These are phyloP conservation scores for Stenchaetothrips biformis DNA, from an alignment of 2,888 invertebrate genomes.

Conservation along the genomic window DNA sequence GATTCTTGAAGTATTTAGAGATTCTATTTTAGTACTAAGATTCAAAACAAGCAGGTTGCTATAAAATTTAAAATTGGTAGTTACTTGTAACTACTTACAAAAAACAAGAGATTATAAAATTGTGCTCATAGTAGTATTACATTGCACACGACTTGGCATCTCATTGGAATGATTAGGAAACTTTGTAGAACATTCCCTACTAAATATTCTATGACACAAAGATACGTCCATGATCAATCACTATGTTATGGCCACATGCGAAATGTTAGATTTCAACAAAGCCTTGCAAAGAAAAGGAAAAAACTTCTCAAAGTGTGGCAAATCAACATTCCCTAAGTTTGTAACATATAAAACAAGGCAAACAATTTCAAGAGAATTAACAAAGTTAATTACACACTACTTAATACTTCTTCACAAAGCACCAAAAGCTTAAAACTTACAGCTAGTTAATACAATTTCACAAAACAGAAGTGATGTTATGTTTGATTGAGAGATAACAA, in stretches of 20 bases:
- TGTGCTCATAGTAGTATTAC: too few species aligned
- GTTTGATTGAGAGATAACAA: constrained; percentile 9
- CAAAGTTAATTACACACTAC: not conserved
- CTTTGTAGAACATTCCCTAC: not conserved
- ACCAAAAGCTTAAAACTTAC: constrained; percentile 5
- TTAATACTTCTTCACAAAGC: not conserved
- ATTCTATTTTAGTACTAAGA: too few species aligned
- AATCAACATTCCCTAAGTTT: not conserved
- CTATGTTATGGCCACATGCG: constrained; percentile 8
- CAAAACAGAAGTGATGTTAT: not conserved
- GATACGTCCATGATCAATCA: not conserved
- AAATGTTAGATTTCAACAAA: not conserved
- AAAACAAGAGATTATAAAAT: too few species aligned
- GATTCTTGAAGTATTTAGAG: too few species aligned
- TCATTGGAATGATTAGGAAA: not conserved
- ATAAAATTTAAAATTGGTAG: too few species aligned
- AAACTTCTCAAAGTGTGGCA: not conserved
- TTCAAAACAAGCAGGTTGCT: too few species aligned
- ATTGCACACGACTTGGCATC: not conserved
- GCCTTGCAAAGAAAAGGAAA: not conserved
- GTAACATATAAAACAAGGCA: not conserved
- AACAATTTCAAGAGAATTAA: not conserved
- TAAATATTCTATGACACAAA: not conserved
- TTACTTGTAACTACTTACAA: too few species aligned
- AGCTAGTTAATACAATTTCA: constrained; percentile 1